Evolutionary conservation across 23 tunicate genomes (phyloP), one percentile per base, ranked within the genome.

Genomic region (Styela clava): DNA sequence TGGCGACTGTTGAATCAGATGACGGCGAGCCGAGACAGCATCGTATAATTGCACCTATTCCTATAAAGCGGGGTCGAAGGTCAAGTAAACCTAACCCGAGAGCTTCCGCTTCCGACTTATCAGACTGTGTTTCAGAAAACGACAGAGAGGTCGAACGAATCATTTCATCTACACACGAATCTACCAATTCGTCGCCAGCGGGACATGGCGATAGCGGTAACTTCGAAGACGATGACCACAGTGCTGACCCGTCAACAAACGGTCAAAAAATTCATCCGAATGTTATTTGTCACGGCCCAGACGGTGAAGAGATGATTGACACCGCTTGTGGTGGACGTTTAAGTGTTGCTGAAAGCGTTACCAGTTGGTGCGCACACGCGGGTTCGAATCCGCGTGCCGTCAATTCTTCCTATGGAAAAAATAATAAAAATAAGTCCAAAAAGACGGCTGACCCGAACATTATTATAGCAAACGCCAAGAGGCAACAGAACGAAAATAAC

Each of bases 301-400:
- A 61, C 62, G 69, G n/a, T 21, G 74, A 35, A 1, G 73, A 61
- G 26, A 79, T 74, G 25, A 87, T 87, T 19, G 93, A 93, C 37
- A 88, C 93, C 21, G 85, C 79, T 1, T 21, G 44, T 0, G 89
- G 93, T 21, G 98, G 91, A 3, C 28, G 84, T 2, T 34, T 83
- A 18, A 88, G 98, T 44, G 86, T 74, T 34, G 35, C 93, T 24
- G 93, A 81, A 34, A 93, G 83, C 51, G 98, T 93, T 12, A 70
- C 88, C 64, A 87, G 93, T 61, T 93, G 93, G 98, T 82, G 94
- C 67, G 93, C 93, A 5, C 79, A 89, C 25, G 78, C 85, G 33
- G 95, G 89, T 21, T 79, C 86, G 19, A 85, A 89, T 33, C 95
- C 89, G 2, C 86, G 95, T 2, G 82, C 88, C 68, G 68, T 63